Percentiles rank a stretch among this genome's conserved stretches.
Evolutionary conservation across 2,888 invertebrate genomes (phyloP).

Genomic region (Bugula neritina): DNA sequence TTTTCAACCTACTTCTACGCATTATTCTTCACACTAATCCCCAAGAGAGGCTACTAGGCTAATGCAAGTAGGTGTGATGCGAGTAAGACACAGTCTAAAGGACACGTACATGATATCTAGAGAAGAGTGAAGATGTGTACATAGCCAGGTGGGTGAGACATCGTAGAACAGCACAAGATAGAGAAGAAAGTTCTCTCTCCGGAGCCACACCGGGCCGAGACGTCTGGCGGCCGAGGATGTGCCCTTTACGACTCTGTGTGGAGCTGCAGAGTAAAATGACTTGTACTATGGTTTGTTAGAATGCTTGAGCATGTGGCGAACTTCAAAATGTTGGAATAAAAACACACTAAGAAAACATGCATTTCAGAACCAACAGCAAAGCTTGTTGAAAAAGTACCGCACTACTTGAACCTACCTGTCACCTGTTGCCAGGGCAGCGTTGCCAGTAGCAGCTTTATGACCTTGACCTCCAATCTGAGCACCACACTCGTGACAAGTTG

Average conservation of each 20-base stretch:
- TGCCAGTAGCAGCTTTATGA: conserved; percentile 33
- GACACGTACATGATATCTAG: too few relatives aligned
- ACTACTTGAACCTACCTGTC: conserved; percentile 22
- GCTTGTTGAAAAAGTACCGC: too few relatives aligned
- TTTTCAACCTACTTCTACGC: too few relatives aligned
- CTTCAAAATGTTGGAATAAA: too few relatives aligned
- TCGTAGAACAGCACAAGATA: conserved; percentile 35
- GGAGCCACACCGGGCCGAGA: conserved; percentile 32
- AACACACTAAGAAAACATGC: too few relatives aligned
- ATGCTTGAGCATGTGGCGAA: too few relatives aligned
- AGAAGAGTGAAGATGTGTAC: conserved; percentile 34
- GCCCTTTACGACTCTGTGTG: conserved; percentile 34
- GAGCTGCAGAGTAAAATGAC: conserved; percentile 6
- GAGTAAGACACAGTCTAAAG: too few relatives aligned
- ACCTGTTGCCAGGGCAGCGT: conserved; percentile 28
- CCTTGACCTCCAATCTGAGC: conserved; percentile 36
- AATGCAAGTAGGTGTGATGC: too few relatives aligned
- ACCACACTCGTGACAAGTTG: conserved; percentile 36
- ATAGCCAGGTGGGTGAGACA: conserved; percentile 39
- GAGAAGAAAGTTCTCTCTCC: conserved; percentile 36
- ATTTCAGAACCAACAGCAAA: too few relatives aligned
- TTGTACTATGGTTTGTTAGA: too few relatives aligned
- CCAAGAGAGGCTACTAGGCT: too few relatives aligned
- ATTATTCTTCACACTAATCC: too few relatives aligned
- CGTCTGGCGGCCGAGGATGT: conserved; percentile 38